Evolutionary conservation across 2,113 vertebrate species (phyloP), one percentile per base, ranked within the genome.

Genomic region (Coryphaenoides rupestris): DNA sequence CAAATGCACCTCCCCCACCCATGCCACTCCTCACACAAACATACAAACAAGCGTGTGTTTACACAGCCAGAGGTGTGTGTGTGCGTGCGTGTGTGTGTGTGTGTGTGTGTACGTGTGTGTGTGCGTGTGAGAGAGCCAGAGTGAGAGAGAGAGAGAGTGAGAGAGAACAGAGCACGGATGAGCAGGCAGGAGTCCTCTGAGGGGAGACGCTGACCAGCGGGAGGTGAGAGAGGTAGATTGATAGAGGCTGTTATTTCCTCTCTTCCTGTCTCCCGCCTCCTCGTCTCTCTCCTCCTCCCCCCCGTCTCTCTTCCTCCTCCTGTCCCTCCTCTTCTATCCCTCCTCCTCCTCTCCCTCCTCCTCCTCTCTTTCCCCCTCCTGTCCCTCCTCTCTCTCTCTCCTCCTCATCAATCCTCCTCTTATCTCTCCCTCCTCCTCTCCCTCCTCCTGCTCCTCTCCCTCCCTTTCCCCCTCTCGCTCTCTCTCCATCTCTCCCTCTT

Each of bases 161-260:
- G 53, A 21, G 53, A 21, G n/a, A 21, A n/a, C 17, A 49, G 14
- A 65, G 67, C 66, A 40, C 26, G 14, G 59, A 58, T 24, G 14
- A 74, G 72, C 60, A 71, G 19, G 46, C 49, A 28, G 46, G 52
- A 24, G 73, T 72, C 56, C 67, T 68, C 62, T 76, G 61, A 80
- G 65, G 66, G 65, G 49, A 77, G 61, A 3, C 69, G 74, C 70
- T 70, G 60, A 77, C 60, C 76, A 23, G 66, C 78, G 73, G 72
- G 62, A 85, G 84, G 81, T 84, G 81, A 84, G 78, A 76, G n/a
- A 33, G 40, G 17, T 49, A 69, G 57, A 60, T 69, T 72, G 49
- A 55, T 16, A 50, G 45, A 6, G n/a, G 12, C 60, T 49, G 5
- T 17, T 17, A 1, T 49, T 12, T 3, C 3, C 16, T 3, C 13